Evolutionary conservation across 2,113 vertebrate genomes (phyloP), one percentile per base, ranked within the genome.

Genomic region (Onychorhynchus coronatus): DNA sequence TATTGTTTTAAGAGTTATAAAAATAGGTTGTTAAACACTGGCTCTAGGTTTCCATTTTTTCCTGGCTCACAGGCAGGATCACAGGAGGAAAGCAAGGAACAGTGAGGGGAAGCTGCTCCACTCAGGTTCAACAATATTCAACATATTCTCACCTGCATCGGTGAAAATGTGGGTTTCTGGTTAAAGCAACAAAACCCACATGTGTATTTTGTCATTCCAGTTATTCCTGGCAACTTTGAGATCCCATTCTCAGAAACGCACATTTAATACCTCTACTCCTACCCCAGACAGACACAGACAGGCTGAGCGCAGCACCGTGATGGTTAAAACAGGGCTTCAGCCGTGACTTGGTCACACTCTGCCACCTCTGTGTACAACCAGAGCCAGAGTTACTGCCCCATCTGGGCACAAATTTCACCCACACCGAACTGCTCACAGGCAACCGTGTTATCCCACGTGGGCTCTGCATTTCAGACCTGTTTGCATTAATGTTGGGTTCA

Each of bases 101-200:
- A 52, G 24, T 4, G 1, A 67, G n/a, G 42, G 50, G 78, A 84
- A 86, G 23, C 16, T 2, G 0, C 35, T 1, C 62, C 47, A 1
- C 39, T 9, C 11, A 6, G 35, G 47, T 52, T 50, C 46, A 62
- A 49, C 53, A 14, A 6, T 7, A 62, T 11, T 14, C 28, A 18
- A 3, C 1, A 1, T 8, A 15, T 31, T 44, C 49, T 49, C 37
- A 16, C 7, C 59, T 44, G 78, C 41, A 14, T 2, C 0, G 0
- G 39, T 23, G 47, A 41, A 80, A 84, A 49, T 0, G 0, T 3
- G 0, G 23, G 28, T 49, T 50, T 55, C 59, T 47, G 41, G 7
- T 14, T 58, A 30, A 37, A 77, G 65, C 37, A 56, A 28, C 68
- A 37, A 61, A 35, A 21, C 35, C 9, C 46, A 28, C 3, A 0